Base-by-base conservation (phyloP, 2,888 invertebrate species). In the Hypercompe scribonia region DNA sequence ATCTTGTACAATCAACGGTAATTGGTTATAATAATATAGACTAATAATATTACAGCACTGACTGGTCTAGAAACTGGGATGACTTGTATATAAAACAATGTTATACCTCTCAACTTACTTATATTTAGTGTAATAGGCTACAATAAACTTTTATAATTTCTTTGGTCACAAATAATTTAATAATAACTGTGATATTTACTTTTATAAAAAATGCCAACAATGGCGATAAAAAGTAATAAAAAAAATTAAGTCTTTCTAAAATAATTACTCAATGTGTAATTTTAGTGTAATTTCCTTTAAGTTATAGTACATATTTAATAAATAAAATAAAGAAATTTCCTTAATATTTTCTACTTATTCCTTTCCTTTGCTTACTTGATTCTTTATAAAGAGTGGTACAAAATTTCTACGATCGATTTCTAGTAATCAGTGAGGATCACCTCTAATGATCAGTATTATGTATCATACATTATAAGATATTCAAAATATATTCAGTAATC, bases 161-260 rank as follows among this genome's bases (percentile, higher is more conserved):
- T 91, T 94, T 90, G 91, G 92, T 94, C 95, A 94, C 93, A 94
- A 93, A 91, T 93, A 93, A 92, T 94, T 92, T 94, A 93, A 93
- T 93, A 90, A 93, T 91, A 94, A 95, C 95, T 95, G 95, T 95
- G 95, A 95, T 95, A 95, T 95, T 95, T 95, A 94, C 94, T 94
- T 94, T 94, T 94, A 94, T 90, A 92, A 88, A 90, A 91, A 90
- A 90, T 91, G 94, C 94, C 94, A 91, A 87, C 78, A 84, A 82
- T 92, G 95, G 95, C 93, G 88, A 91, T 93, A 93, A 94, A 94
- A 91, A 89, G 88, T 88, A 91, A 86, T 90, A 90, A 91, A 91
- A 91, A 90, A 86, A 74, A 54, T 73, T 86, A 89, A 86, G 83
- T 87, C 85, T 87, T 87, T 82, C 84, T 81, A 78, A 76, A 84